phyloP scores from a whole-genome alignment of 2,113 vertebrate species.

The Prolemur simus region DNA sequence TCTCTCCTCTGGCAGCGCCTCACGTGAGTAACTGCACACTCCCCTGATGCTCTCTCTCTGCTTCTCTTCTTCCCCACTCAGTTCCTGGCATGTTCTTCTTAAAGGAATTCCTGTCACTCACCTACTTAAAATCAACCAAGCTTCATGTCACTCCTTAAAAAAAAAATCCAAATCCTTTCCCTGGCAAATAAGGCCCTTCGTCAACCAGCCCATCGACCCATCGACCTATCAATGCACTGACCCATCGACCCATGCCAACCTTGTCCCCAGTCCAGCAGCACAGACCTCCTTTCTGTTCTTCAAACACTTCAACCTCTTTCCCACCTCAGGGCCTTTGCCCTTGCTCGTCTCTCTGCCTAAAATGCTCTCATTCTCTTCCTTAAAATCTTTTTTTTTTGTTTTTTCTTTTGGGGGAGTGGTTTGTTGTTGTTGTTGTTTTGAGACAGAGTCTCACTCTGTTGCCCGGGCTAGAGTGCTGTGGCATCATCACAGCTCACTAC shows the following conservation, averaged over 20 bases:
- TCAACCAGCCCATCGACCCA: not conserved
- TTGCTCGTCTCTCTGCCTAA: not conserved
- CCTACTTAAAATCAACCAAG: not conserved
- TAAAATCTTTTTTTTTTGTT: not conserved
- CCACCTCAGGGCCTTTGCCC: not conserved
- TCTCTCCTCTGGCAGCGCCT: not conserved
- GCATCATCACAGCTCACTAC: no score
- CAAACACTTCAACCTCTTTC: not conserved
- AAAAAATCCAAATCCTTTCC: not conserved
- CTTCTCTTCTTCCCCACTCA: not conserved
- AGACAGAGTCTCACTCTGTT: no score
- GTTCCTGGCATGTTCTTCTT: not conserved
- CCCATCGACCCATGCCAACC: not conserved
- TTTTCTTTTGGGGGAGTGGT: no score
- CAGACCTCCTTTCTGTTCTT: not conserved
- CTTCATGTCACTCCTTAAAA: not conserved
- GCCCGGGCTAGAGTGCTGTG: no score
- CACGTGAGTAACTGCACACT: not conserved
- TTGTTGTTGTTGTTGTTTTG: no score
- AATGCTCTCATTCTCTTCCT: not conserved
- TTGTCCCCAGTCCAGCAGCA: not conserved
- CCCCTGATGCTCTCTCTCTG: not conserved
- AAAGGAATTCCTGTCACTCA: not conserved
- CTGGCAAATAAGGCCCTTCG: not conserved
- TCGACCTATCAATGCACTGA: no score